A percentile compares a stretch with the other conserved stretches of the same genome.
Conservation (phyloP, 2,113 vertebrate genomes). For the Perca schrenkii region DNA sequence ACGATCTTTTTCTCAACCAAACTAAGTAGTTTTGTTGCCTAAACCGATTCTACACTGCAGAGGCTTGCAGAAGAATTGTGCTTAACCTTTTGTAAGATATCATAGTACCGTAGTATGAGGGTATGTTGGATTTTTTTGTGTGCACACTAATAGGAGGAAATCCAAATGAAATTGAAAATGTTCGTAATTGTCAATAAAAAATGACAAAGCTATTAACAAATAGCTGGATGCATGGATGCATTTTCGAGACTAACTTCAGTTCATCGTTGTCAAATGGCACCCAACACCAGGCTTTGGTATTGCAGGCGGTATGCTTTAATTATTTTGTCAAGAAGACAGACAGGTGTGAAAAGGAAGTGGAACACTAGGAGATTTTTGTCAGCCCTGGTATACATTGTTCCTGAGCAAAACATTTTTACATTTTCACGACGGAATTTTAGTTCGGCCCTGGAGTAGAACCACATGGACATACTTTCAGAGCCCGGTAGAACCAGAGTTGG, state of each 20-base stretch:
- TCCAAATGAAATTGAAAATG: background rate
- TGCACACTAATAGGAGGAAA: background rate
- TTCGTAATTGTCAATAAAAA: background rate
- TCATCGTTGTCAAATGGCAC: background rate
- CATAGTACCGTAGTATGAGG: too few relatives aligned
- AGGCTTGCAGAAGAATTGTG: too few relatives aligned
- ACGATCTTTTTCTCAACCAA: too few relatives aligned
- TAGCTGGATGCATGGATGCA: background rate
- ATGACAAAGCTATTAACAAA: background rate
- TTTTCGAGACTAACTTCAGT: background rate
- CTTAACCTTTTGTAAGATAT: too few relatives aligned
- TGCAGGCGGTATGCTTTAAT: background rate
- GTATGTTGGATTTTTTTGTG: too few relatives aligned
- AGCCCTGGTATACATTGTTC: background rate
- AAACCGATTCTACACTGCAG: too few relatives aligned
- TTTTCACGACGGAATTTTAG: background rate
- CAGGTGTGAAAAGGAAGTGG: background rate
- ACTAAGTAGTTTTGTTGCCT: too few relatives aligned
- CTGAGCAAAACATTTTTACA: background rate
- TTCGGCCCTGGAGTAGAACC: background rate
- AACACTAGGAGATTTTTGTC: background rate
- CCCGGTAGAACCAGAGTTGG: background rate
- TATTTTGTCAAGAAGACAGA: background rate
- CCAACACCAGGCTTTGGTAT: background rate
- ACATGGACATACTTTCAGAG: background rate